phyloP scores from a whole-genome alignment of 2,797 vertebrate genomes.

The Leucoraja ocellata region DNA sequence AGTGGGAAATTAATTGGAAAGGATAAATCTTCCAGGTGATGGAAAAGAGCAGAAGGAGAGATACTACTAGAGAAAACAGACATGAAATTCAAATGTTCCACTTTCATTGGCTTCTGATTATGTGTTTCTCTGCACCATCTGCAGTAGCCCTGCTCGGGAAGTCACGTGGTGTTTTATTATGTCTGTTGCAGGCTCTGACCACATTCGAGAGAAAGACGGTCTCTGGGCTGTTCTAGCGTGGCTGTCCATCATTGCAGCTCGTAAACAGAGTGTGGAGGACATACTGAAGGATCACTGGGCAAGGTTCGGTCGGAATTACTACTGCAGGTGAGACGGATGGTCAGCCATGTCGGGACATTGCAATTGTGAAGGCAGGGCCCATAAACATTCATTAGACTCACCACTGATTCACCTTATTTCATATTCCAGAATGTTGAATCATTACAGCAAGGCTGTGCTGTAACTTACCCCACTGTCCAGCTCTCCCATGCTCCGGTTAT shows the following conservation, averaged over 20 bases:
- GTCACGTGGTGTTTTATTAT: not conserved
- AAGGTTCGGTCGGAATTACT: constrained; percentile 90
- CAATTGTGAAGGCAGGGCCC: not conserved
- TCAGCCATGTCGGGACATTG: not conserved
- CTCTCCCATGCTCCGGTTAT: not conserved
- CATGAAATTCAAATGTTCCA: not conserved
- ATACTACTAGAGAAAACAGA: not conserved
- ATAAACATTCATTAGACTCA: not conserved
- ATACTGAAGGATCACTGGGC: constrained; percentile 90
- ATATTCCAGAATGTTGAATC: not conserved
- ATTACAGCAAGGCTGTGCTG: not conserved
- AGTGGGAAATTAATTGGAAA: not conserved
- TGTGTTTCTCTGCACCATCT: constrained; percentile 15
- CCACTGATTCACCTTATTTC: not conserved
- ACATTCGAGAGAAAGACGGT: constrained; percentile 94
- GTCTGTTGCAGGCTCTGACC: constrained; percentile 76
- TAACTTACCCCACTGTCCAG: not conserved
- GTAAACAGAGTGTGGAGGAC: constrained; percentile 84
- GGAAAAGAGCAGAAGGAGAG: not conserved
- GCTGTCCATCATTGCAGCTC: constrained; percentile 85
- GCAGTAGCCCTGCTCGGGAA: constrained; percentile 40
- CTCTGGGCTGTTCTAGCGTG: constrained; percentile 92
- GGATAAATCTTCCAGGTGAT: not conserved
- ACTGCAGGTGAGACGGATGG: constrained; percentile 74
- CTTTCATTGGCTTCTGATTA: not conserved